Percentiles rank a stretch among this genome's conserved stretches.
These are phyloP conservation scores for Temnothorax nylanderi DNA, from an alignment of 1,140 invertebrate genomes.

Conservation along the genomic window DNA sequence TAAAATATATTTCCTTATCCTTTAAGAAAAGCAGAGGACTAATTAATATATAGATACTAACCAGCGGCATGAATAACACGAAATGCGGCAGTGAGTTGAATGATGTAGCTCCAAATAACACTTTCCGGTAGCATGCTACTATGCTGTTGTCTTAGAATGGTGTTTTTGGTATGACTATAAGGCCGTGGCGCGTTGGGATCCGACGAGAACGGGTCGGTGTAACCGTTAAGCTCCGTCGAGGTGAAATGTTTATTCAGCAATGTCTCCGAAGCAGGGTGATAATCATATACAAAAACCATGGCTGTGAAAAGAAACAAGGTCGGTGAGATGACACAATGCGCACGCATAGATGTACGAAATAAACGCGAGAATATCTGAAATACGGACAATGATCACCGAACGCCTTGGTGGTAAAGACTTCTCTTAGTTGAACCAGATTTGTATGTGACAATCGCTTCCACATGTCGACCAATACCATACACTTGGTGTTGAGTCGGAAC, in stretches of 20 bases:
- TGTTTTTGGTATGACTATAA: conserved; percentile 94
- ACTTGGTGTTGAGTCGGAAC: conserved; percentile 94
- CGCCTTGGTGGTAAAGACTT: conserved; percentile 97
- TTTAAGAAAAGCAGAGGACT: not conserved
- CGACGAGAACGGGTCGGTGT: conserved; percentile 93
- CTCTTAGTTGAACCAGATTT: conserved; percentile 96
- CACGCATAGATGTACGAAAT: not conserved
- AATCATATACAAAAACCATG: conserved; percentile 98
- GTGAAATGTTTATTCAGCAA: conserved; percentile 95
- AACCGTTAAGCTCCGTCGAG: conserved; percentile 89
- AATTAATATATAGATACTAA: conserved; percentile 32
- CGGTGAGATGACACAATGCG: not conserved
- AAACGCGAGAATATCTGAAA: not conserved
- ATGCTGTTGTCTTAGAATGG: conserved; percentile 89
- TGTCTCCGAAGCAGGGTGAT: conserved; percentile 96
- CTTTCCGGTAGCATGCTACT: conserved; percentile 94
- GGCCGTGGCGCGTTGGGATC: conserved; percentile 93
- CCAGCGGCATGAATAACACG: conserved; percentile 95
- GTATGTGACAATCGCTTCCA: conserved; percentile 98
- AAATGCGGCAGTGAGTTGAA: conserved; percentile 97
- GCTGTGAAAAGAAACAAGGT: conserved; percentile 87
- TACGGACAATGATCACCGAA: conserved; percentile 97
- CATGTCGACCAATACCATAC: conserved; percentile 93
- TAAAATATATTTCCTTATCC: not conserved
- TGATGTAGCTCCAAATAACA: conserved; percentile 97